Evolutionary conservation across 2,113 vertebrate genomes (phyloP), one percentile per base, ranked within the genome.

Genomic region (Butorides virescens): DNA sequence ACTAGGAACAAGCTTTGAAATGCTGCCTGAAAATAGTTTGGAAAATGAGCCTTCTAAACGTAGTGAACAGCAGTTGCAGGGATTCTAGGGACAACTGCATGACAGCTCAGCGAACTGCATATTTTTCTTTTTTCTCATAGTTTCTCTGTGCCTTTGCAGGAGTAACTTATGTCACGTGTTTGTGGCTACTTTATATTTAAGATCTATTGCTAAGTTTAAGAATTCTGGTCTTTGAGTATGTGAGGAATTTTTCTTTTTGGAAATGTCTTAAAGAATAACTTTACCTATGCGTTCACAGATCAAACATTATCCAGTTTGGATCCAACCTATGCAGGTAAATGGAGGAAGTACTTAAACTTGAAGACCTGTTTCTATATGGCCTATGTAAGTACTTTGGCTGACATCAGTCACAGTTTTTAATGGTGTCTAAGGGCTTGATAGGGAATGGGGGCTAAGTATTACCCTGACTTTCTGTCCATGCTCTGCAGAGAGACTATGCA

Each of bases 341-440:
- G 99, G 99, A 99, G 99, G 97, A 99, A 99, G 92, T 99, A 99
- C 63, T 97, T 99, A 66, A 99, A 99, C 95, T 98, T 99, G 97
- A 99, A 99, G 97, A 99, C 98, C 97, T 98, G 98, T 96, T 99
- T 99, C 97, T 99, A 99, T 98, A 99, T 99, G 98, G 99, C 99
- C 84, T 99, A 99, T 18, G 99, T 99, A 96, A 99, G 99, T 98
- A 91, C 42, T 49, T 56, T 2, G 1, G 5, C 53, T 46, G 49
- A 52, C 58, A n/a, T 32, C 47, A 65, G n/a, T 65, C 39, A 47
- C 37, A 47, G 37, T 50, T 90, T 62, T 61, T 65, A 61, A 68
- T 55, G 30, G 66, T 73, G 59, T 66, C 17, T 58, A n/a, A 59
- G 58, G 65, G 15, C 25, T 83, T 56, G 30, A 6, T 46, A 37